These are phyloP conservation scores for Drosophila pruinosa DNA, from an alignment of 1,140 invertebrate species.

Conservation along the genomic window DNA sequence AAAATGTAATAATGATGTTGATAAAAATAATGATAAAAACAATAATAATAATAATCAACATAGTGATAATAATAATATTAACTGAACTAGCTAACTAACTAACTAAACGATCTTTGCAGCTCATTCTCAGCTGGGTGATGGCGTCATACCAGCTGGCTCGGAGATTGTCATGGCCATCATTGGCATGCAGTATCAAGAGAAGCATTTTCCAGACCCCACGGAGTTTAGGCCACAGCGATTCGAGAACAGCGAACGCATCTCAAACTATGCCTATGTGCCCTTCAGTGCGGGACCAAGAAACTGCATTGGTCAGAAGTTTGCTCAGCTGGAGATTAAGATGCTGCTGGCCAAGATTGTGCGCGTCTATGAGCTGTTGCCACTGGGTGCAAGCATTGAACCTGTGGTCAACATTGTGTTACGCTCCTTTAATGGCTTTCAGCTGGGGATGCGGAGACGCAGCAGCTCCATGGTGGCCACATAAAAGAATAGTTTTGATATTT, in stretches of 20 bases:
- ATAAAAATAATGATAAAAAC: too few species aligned
- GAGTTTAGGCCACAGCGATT: conserved; percentile 88
- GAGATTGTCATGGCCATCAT: conserved; percentile 57
- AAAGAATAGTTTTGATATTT: background rate
- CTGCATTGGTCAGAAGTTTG: conserved; percentile 86
- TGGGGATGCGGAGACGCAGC: conserved; percentile 50
- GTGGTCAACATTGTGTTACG: conserved; percentile 67
- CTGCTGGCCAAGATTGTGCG: conserved; percentile 72
- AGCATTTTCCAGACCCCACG: conserved; percentile 30
- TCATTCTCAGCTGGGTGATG: conserved; percentile 40
- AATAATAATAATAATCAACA: background rate
- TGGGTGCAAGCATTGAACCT: conserved; percentile 65
- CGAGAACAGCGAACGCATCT: conserved; percentile 65
- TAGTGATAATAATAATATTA: too few species aligned
- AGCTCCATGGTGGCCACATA: background rate
- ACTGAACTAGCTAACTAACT: too few species aligned
- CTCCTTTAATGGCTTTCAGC: conserved; percentile 61
- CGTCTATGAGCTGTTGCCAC: conserved; percentile 81
- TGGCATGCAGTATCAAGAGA: conserved; percentile 59
- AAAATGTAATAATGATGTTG: too few species aligned
- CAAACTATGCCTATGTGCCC: conserved; percentile 86
- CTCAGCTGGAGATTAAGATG: conserved; percentile 76
- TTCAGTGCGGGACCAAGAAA: conserved; percentile 89
- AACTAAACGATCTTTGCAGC: conserved; percentile 15
- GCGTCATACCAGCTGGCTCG: conserved; percentile 57